Evolutionary conservation across 2,113 vertebrate genomes (phyloP).

Genomic region (Crocuta crocuta): DNA sequence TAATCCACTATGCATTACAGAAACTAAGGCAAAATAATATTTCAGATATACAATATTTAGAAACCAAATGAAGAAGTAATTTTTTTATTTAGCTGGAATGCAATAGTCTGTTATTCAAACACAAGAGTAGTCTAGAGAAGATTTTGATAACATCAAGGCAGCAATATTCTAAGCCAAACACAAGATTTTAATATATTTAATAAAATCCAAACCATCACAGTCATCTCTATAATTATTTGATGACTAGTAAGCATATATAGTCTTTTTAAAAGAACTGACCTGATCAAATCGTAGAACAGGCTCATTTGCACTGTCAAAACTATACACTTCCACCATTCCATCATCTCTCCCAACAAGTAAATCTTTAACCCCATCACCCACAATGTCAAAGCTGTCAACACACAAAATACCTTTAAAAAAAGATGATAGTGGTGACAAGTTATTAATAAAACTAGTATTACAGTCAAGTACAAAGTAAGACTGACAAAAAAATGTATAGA

Average conservation of each 20-base stretch:
- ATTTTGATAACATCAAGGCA: constrained; percentile 2
- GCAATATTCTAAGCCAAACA: constrained; percentile 34
- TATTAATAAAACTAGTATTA: not conserved
- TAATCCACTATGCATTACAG: not conserved
- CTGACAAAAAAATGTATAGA: not conserved
- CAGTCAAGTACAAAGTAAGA: not conserved
- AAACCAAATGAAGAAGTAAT: constrained; percentile 35
- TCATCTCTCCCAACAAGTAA: constrained; percentile 96
- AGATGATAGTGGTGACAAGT: not conserved
- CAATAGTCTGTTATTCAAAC: not conserved
- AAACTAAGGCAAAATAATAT: constrained; percentile 55
- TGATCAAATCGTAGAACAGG: constrained; percentile 92
- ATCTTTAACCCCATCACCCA: constrained; percentile 96
- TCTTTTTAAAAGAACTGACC: constrained; percentile 85
- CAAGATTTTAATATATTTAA: constrained; percentile 40
- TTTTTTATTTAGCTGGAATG: not conserved
- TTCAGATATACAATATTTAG: not conserved
- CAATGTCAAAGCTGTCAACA: constrained; percentile 95
- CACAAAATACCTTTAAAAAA: constrained; percentile 92
- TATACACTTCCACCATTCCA: constrained; percentile 94
- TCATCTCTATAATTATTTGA: constrained; percentile 6
- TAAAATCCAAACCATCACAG: not conserved
- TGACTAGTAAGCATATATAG: not conserved
- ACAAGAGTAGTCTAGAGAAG: not conserved
- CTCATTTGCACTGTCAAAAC: constrained; percentile 90